Evolutionary conservation across 2,888 invertebrate species (phyloP), one percentile per base, ranked within the genome.

Genomic region (Drosophila kuntzei): DNA sequence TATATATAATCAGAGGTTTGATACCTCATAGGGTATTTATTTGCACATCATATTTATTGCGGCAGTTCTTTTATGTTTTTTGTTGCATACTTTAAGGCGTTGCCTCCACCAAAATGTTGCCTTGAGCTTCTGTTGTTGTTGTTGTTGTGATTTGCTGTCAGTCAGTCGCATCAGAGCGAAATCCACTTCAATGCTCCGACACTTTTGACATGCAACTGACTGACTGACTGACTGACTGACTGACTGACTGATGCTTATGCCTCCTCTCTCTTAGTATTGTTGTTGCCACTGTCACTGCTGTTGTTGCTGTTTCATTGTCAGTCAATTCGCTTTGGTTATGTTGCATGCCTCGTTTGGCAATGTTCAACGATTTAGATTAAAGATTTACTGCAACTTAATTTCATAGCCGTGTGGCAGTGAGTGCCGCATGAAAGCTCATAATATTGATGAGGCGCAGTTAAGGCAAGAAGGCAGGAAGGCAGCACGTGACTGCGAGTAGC

Each of bases 121-220:
- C 71, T 49, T 60, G 64, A 62, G 64, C 39, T 22, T 44, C 51
- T 36, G 50, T 14, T 8, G 36, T 14, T 58, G 66, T 32, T 51
- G 58, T 70, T 49, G 16, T 39, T 44, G 22, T 37, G 34, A n/a
- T 53, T 61, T 66, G 65, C 49, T 60, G 49, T 60, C 54, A 61
- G 77, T 80, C 69, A 62, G 76, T 32, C 44, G 58, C 58, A 43
- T 79, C 80, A 66, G 46, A 41, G 63, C 47, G 39, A 71, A 72
- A 84, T 87, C 77, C 79, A 77, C 70, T 82, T 62, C 76, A 78
- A 78, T 67, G 68, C 43, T 55, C 41, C 50, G 39, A 70, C 76
- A 74, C 51, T 69, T 73, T 63, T 79, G 82, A 80, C 80, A 76
- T 64, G 70, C 72, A 71, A 68, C 85, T 80, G 87, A 84, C 85